Evolutionary conservation across 2,797 vertebrate species (phyloP).

Genomic region (Danio jaintianensis): DNA sequence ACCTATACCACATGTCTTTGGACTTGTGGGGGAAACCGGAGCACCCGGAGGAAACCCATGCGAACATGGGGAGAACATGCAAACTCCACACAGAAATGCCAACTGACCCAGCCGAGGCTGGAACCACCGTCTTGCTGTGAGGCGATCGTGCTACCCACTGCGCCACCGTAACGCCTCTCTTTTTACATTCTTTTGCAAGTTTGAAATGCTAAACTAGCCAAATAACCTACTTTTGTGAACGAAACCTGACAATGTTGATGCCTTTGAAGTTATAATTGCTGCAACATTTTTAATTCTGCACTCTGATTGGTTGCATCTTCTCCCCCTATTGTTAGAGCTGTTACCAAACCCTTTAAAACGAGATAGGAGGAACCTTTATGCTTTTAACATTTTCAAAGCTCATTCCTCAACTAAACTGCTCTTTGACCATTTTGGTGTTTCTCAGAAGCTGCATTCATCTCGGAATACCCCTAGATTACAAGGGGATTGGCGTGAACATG

Average conservation of each 20-base stretch:
- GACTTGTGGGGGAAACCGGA: no score
- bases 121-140: no score
- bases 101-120: no score
- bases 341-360: conserved; percentile 5
- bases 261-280: conserved; percentile 8
- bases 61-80: no score
- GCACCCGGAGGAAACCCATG: no score
- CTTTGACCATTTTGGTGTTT: conserved; percentile 41
- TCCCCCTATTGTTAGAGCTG: conserved; percentile 25
- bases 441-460: conserved; percentile 60
- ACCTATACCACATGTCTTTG: no score
- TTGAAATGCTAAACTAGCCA: background rate
- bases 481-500: conserved; percentile 74
- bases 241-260: conserved; percentile 3
- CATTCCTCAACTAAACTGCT: conserved; percentile 37
- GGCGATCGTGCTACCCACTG: no score
- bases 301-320: background rate
- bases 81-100: no score
- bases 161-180: no score
- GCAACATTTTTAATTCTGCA: background rate
- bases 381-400: conserved; percentile 43
- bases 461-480: conserved; percentile 76
- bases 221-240: conserved; percentile 11
- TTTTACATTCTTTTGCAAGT: background rate
- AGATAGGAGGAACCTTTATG: background rate